Percentiles rank a stretch among this genome's conserved stretches.
phyloP scores from a whole-genome alignment of 2,113 vertebrate species.

The Carassius auratus region DNA sequence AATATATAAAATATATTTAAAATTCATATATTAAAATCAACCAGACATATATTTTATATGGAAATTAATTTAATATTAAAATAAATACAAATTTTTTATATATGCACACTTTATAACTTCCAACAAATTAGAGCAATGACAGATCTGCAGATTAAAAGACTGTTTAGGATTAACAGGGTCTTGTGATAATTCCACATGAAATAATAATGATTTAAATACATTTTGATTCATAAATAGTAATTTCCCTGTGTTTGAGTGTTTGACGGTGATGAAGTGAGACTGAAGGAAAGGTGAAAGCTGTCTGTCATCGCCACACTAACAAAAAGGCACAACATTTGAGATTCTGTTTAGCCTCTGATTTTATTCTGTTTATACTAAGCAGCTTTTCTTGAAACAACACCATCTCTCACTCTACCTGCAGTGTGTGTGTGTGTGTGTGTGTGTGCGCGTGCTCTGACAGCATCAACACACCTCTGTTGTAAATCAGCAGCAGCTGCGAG shows the following conservation, averaged over 20 bases:
- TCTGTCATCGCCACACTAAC: background rate
- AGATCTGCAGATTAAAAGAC: background rate
- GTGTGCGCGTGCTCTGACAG: conserved; percentile 10
- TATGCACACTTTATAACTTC: no score
- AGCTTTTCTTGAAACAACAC: conserved; percentile 32
- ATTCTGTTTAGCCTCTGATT: conserved; percentile 26
- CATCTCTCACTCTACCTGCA: conserved; percentile 34
- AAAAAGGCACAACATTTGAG: conserved; percentile 10
- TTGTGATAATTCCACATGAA: background rate
- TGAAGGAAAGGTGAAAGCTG: conserved; percentile 3
- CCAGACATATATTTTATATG: no score
- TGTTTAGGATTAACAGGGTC: background rate
- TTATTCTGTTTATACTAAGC: conserved; percentile 53
- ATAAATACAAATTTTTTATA: no score
- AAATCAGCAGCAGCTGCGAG: conserved; percentile 36
- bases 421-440: conserved; percentile 5
- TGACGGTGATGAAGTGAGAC: background rate
- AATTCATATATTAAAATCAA: no score
- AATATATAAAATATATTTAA: no score
- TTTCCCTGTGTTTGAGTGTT: background rate
- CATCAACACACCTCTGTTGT: conserved; percentile 21
- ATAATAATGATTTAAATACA: background rate
- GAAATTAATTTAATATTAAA: no score
- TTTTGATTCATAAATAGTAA: background rate
- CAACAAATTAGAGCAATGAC: no score